These are phyloP conservation scores for Meloidogyne exigua DNA, from an alignment of 1,140 invertebrate species.

Conservation along the genomic window DNA sequence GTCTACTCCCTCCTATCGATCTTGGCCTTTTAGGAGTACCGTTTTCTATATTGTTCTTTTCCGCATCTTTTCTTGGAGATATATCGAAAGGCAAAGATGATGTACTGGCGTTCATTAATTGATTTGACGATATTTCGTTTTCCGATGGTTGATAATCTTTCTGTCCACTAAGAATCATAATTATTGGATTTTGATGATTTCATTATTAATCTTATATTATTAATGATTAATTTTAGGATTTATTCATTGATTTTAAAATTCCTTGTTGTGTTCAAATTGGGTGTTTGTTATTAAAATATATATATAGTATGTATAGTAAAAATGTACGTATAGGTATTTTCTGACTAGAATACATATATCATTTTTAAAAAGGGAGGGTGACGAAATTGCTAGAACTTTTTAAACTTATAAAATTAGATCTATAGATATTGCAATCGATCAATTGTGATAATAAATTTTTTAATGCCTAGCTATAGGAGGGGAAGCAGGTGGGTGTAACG, in stretches of 20 bases:
- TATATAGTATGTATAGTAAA: too few relatives aligned
- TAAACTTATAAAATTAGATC: neutral
- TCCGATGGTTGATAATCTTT: neutral
- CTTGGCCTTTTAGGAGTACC: neutral
- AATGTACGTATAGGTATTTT: too few relatives aligned
- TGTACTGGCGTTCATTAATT: neutral
- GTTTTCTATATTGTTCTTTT: neutral
- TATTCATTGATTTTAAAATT: neutral
- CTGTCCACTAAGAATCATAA: neutral
- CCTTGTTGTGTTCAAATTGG: neutral
- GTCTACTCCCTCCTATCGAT: neutral
- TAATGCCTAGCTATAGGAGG: neutral
- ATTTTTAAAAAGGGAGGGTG: too few relatives aligned
- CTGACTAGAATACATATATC: too few relatives aligned
- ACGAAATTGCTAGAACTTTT: neutral
- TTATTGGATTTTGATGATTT: neutral
- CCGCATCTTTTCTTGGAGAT: neutral
- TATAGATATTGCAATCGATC: neutral
- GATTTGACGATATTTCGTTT: neutral
- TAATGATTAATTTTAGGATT: neutral
- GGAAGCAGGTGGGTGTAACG: neutral
- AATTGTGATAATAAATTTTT: neutral
- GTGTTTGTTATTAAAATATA: neutral
- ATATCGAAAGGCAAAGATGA: neutral
- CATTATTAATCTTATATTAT: neutral